These are phyloP conservation scores for Choristoneura rosaceana DNA, from an alignment of 2,888 invertebrate species.

Conservation along the genomic window DNA sequence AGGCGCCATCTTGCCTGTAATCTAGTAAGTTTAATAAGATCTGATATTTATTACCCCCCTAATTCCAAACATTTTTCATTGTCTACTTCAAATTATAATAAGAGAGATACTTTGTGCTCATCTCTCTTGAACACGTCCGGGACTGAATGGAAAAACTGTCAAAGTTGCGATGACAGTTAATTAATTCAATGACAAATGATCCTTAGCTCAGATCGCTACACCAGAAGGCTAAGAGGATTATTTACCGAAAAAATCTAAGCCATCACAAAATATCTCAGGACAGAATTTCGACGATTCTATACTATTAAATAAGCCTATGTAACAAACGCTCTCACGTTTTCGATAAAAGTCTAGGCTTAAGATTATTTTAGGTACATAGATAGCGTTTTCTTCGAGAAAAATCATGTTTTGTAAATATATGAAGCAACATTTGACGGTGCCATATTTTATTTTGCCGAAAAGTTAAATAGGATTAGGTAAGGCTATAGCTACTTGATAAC, in stretches of 20 bases:
- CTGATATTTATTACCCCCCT: not conserved
- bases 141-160: constrained; percentile 35
- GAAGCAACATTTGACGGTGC: too few relatives aligned
- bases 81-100: constrained; percentile 26
- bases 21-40: not conserved
- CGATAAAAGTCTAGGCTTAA: too few relatives aligned
- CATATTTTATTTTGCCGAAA: too few relatives aligned
- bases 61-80: constrained; percentile 25
- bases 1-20: not conserved
- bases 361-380: too few relatives aligned
- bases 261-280: not conserved
- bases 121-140: constrained; percentile 25
- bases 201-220: constrained; percentile 16
- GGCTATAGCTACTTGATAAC: too few relatives aligned
- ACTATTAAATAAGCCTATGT: too few relatives aligned
- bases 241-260: constrained; percentile 22
- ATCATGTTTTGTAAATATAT: too few relatives aligned
- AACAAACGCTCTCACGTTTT: too few relatives aligned
- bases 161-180: constrained; percentile 39
- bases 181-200: constrained; percentile 40
- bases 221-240: constrained; percentile 13
- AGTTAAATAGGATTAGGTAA: too few relatives aligned
- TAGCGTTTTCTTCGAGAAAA: too few relatives aligned
- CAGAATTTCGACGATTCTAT: not conserved
- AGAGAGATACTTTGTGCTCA: constrained; percentile 16